Percentiles rank a stretch among this genome's conserved stretches.
Conservation (phyloP, 2,888 invertebrate species). For the Mythimna impura region DNA sequence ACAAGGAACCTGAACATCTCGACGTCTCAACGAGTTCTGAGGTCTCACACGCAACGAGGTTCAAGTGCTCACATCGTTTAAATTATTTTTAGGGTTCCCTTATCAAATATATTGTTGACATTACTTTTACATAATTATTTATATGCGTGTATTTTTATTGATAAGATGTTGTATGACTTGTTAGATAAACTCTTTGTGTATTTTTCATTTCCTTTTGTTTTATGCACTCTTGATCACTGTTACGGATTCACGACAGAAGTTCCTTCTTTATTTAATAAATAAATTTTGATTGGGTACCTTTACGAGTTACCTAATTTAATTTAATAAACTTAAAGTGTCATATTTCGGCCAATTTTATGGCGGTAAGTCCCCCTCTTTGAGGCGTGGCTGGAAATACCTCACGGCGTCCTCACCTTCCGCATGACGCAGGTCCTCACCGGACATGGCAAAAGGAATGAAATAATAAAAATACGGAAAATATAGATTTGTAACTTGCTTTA, state of each 20-base stretch:
- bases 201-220: conserved; percentile 1
- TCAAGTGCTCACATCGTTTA: conserved; percentile 1
- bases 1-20: conserved; percentile 35
- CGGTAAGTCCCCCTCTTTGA: no score
- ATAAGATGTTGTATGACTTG: neutral
- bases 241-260: neutral
- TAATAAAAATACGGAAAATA: no score
- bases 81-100: conserved; percentile 32
- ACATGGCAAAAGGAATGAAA: no score
- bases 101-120: conserved; percentile 15
- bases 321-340: neutral
- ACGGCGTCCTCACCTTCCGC: no score
- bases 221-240: conserved; percentile 2
- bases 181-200: neutral
- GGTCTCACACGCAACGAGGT: neutral
- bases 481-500: no score
- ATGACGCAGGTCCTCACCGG: no score
- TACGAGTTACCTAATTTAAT: neutral
- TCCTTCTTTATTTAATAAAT: neutral
- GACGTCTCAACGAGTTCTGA: conserved; percentile 30
- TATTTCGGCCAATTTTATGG: no score
- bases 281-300: neutral
- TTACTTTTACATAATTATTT: conserved; percentile 11
- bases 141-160: neutral
- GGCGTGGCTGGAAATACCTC: no score